Conservation (phyloP, 2,113 vertebrate species). For the Tautogolabrus adspersus region DNA sequence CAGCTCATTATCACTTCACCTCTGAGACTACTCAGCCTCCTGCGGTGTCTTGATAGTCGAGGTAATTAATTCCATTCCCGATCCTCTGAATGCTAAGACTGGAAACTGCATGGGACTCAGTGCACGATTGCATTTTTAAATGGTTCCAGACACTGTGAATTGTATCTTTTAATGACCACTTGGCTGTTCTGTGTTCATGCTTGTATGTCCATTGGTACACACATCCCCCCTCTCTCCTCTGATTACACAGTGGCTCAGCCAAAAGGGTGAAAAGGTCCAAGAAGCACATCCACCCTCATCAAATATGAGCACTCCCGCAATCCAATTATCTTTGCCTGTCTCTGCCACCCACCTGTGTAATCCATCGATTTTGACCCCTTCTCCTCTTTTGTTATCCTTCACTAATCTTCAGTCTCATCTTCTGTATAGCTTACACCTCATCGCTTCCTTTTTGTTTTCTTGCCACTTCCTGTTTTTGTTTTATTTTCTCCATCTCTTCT, state of each 20-base stretch:
- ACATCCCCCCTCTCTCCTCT: constrained; percentile 31
- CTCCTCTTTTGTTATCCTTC: not conserved
- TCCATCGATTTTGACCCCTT: not conserved
- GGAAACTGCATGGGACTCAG: not conserved
- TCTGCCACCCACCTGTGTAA: constrained; percentile 21
- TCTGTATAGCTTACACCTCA: not conserved
- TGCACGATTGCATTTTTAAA: constrained; percentile 30
- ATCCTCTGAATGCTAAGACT: not conserved
- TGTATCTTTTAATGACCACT: constrained; percentile 16
- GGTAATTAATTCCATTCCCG: not conserved
- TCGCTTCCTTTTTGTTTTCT: not conserved
- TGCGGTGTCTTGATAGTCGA: not conserved
- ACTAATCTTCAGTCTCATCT: not conserved
- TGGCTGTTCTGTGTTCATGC: constrained; percentile 29
- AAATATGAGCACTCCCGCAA: constrained; percentile 38
- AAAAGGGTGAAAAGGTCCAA: constrained; percentile 28
- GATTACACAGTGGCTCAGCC: constrained; percentile 34
- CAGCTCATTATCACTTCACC: constrained; percentile 22
- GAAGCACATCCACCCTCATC: constrained; percentile 27
- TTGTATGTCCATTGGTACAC: not conserved
- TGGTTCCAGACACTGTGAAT: not conserved
- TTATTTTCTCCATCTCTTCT: not conserved
- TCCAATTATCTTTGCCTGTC: constrained; percentile 39
- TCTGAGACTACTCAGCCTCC: not conserved
- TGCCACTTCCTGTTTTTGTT: not conserved